Evolutionary conservation across 2,113 vertebrate species (phyloP), one percentile per base, ranked within the genome.

Genomic region (Laterallus jamaicensis): DNA sequence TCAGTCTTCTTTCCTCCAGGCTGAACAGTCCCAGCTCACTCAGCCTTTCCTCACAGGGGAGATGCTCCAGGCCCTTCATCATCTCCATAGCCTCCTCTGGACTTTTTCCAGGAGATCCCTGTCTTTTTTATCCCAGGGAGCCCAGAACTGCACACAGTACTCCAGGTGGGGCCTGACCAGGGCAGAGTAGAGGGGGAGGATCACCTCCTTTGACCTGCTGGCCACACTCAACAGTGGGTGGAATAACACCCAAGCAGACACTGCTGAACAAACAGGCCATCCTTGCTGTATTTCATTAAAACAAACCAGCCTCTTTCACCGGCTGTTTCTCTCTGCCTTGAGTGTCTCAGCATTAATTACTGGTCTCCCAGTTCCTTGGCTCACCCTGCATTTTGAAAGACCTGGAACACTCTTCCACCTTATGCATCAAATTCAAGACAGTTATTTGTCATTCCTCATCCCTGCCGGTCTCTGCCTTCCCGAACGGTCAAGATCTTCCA

Each of bases 391-490:
- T 81, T 94, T 89, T 86, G 2, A 59, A 77, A 70, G 64, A 59
- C 60, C 76, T 86, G 64, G 55, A 88, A 93, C 2, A 0, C 35
- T 14, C 40, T 77, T 60, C 49, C 10, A 13, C 6, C 29, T 58
- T 52, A 70, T 4, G 1, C 5, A 0, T 79, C 60, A 71, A 75
- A 91, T 32, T 60, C 28, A 10, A 88, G 83, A 78, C 60, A 89
- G 81, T 88, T 39, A 68, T 64, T 95, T 63, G 66, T 78, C 81
- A 93, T 92, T 92, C 75, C 81, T 89, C 91, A 95, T 86, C 86
- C 74, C 86, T 73, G 44, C 76, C 85, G 89, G 35, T 91, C 69
- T 76, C 81, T n/a, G 62, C 76, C 58, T 62, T 40, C 77, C 78
- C 54, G 7, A 87, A 63, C 1, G 3, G 71, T 92, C 91, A 89